A percentile compares a stretch with the other conserved stretches of the same genome.
Evolutionary conservation across 2,888 invertebrate species (phyloP).

Genomic region (Leptodirus hochenwartii): DNA sequence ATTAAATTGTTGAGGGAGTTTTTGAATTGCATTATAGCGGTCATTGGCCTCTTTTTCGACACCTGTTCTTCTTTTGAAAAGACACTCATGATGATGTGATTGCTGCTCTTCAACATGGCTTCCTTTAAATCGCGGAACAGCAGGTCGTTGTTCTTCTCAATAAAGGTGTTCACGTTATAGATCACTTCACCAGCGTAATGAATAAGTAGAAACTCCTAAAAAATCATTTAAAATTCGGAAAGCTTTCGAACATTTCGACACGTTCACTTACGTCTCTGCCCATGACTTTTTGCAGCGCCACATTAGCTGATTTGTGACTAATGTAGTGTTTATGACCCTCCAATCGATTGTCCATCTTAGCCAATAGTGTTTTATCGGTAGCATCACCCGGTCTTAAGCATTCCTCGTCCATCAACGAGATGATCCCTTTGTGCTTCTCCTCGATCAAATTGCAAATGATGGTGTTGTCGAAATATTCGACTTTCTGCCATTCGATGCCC

Average conservation of each 20-base stretch:
- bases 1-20: conserved; percentile 71
- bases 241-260: not conserved
- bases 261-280: conserved; percentile 47
- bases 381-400: conserved; percentile 81
- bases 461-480: conserved; percentile 84
- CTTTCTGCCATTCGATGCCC: conserved; percentile 80
- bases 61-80: conserved; percentile 45
- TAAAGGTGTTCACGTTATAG: conserved; percentile 69
- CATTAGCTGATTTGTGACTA: conserved; percentile 61
- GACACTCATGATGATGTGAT: conserved; percentile 40
- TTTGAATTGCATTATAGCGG: conserved; percentile 81
- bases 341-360: conserved; percentile 58
- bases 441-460: conserved; percentile 86
- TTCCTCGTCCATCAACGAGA: conserved; percentile 78
- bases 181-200: conserved; percentile 92
- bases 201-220: conserved; percentile 69
- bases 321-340: conserved; percentile 66
- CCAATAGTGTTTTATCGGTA: conserved; percentile 62
- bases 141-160: conserved; percentile 89
- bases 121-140: conserved; percentile 75
- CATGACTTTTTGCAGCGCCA: conserved; percentile 66
- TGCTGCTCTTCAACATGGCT: conserved; percentile 55
- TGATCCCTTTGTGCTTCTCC: conserved; percentile 72
- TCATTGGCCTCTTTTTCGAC: conserved; percentile 72
- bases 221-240: conserved; percentile 10